Percentiles rank a stretch among this genome's conserved stretches.
Conservation (phyloP, 2,113 vertebrate species). For the Conger conger region DNA sequence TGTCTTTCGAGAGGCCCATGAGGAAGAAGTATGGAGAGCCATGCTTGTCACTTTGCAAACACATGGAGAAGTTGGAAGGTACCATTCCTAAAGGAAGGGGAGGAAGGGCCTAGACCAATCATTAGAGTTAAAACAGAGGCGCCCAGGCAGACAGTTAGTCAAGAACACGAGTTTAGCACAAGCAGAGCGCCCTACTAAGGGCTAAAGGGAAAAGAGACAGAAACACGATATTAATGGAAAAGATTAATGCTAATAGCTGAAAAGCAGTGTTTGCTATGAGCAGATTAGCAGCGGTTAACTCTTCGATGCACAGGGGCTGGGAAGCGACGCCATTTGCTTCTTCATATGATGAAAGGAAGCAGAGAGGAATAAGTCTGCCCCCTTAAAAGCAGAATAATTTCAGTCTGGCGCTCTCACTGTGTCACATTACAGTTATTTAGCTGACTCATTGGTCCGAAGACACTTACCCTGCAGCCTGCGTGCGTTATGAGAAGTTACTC, state of each 20-base stretch:
- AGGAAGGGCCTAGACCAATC: constrained; percentile 98
- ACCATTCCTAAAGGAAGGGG: constrained; percentile 99
- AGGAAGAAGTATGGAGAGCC: constrained; percentile 99
- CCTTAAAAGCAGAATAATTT: not conserved
- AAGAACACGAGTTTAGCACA: constrained; percentile 30
- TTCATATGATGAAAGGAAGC: not conserved
- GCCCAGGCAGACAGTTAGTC: constrained; percentile 76
- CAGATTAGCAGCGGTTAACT: not conserved
- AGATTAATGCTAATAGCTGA: too few species aligned
- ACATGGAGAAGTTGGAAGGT: constrained; percentile 99
- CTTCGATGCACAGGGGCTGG: not conserved
- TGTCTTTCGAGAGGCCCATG: constrained; percentile 99
- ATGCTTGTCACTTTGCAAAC: constrained; percentile 99
- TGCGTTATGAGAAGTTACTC: not conserved
- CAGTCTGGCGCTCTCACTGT: not conserved
- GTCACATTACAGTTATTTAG: too few species aligned
- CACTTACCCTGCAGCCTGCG: not conserved
- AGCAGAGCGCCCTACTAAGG: not conserved
- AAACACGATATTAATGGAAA: constrained; percentile 8
- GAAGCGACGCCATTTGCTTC: not conserved
- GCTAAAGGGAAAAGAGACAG: not conserved
- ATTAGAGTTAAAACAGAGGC: constrained; percentile 92
- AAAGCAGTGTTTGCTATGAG: too few species aligned
- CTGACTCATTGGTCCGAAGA: too few species aligned
- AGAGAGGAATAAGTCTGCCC: not conserved